Conservation (phyloP, 2,797 vertebrate genomes). For the Tenualosa thibaudeaui region DNA sequence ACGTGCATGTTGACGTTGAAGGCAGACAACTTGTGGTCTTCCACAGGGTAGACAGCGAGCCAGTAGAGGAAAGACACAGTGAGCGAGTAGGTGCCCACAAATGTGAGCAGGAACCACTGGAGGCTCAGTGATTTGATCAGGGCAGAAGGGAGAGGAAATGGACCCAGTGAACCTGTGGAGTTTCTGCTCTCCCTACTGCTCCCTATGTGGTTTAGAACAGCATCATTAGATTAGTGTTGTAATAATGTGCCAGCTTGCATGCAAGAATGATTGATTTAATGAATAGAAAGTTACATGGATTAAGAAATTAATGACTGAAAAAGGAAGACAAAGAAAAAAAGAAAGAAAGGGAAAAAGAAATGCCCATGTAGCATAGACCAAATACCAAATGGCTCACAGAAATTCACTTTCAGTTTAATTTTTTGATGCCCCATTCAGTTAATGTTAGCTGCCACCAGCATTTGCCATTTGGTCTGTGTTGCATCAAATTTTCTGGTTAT, state of each 20-base stretch:
- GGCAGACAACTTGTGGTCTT: not conserved
- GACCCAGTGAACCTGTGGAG: not conserved
- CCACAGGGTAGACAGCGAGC: conserved; percentile 30
- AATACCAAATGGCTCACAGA: too few relatives aligned
- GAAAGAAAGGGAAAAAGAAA: not conserved
- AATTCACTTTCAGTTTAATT: too few relatives aligned
- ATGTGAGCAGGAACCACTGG: conserved; percentile 37
- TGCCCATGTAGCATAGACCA: too few relatives aligned
- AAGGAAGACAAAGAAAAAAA: not conserved
- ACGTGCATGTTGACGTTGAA: conserved; percentile 44
- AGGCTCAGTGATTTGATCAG: conserved; percentile 17
- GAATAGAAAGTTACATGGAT: not conserved
- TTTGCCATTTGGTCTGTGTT: too few relatives aligned
- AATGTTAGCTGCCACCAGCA: too few relatives aligned
- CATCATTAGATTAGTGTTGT: not conserved
- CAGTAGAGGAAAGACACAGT: conserved; percentile 43
- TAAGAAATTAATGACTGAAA: not conserved
- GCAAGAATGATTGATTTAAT: not conserved
- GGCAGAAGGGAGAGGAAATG: not conserved
- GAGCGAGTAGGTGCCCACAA: conserved; percentile 32
- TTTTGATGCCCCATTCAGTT: too few relatives aligned
- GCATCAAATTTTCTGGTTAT: too few relatives aligned
- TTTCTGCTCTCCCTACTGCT: not conserved
- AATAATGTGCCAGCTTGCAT: too few relatives aligned
- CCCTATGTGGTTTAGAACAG: not conserved